Evolutionary conservation across 2,888 invertebrate genomes (phyloP).

Genomic region (Chromoteleia sp.): DNA sequence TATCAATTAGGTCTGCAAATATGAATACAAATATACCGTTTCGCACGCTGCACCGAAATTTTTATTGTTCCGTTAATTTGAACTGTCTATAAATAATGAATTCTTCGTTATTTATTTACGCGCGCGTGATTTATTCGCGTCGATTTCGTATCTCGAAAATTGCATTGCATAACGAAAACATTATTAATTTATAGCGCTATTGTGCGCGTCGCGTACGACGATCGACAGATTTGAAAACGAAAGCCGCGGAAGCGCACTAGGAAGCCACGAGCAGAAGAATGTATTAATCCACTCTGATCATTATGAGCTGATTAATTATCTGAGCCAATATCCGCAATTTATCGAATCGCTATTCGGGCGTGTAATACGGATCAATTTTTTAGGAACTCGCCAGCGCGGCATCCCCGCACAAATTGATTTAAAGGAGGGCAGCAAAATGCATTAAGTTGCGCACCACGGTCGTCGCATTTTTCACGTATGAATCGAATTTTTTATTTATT

Average conservation of each 20-base stretch:
- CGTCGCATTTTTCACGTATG: constrained; percentile 61
- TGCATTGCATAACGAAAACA: constrained; percentile 32
- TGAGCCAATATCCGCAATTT: constrained; percentile 58
- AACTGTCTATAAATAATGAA: too few species aligned
- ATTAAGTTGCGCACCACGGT: constrained; percentile 61
- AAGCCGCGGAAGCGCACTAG: constrained; percentile 21
- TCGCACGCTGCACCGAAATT: too few species aligned
- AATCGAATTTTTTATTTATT: constrained; percentile 65
- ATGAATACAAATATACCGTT: too few species aligned
- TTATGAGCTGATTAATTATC: constrained; percentile 73
- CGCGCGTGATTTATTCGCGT: constrained; percentile 20
- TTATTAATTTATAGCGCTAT: constrained; percentile 41
- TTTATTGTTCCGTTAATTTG: too few species aligned
- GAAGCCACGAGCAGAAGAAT: constrained; percentile 53
- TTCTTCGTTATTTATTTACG: constrained; percentile 6
- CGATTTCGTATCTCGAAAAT: constrained; percentile 42
- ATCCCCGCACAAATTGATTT: constrained; percentile 63
- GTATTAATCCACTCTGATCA: constrained; percentile 68
- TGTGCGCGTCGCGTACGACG: constrained; percentile 21
- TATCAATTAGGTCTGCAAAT: too few species aligned
- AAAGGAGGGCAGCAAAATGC: constrained; percentile 59
- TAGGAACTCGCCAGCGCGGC: constrained; percentile 56
- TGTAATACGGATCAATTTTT: constrained; percentile 68
- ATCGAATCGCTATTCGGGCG: constrained; percentile 56
- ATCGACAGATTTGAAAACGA: constrained; percentile 52